Evolutionary conservation across 2,113 vertebrate genomes (phyloP).

Genomic region (Capricornis sumatraensis): DNA sequence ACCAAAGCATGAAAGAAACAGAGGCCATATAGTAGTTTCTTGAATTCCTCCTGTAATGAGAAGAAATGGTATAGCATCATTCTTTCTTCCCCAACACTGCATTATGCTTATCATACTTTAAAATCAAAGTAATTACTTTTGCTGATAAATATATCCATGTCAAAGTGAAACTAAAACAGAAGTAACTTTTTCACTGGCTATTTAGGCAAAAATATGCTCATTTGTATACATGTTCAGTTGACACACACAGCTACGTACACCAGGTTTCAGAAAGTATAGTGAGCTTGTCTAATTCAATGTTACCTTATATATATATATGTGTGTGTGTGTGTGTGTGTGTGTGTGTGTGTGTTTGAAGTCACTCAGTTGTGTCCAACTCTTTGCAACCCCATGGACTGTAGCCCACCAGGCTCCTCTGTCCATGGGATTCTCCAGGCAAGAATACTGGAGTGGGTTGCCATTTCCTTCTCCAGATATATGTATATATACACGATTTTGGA

Average conservation of each 20-base stretch:
- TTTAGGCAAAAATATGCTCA: neutral
- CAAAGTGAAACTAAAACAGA: neutral
- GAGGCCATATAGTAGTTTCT: slow-evolving; percentile 88
- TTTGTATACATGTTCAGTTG: neutral
- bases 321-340: no score
- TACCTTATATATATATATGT: accelerated
- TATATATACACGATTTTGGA: neutral
- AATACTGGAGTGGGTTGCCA: no score
- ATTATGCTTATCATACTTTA: neutral
- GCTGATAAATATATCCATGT: neutral
- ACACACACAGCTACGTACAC: accelerated
- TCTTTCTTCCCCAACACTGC: neutral
- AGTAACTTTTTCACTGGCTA: neutral
- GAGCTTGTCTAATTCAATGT: neutral
- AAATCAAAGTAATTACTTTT: neutral
- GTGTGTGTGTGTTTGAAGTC: no score
- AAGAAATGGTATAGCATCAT: neutral
- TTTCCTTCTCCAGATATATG: neutral
- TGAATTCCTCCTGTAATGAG: slow-evolving; percentile 85
- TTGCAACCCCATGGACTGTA: no score
- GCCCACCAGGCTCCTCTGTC: no score
- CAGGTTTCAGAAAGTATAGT: neutral
- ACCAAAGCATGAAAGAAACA: slow-evolving; percentile 92
- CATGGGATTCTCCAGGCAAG: no score
- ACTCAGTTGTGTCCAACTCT: no score